Evolutionary conservation across 2,797 vertebrate genomes (phyloP).

Genomic region (Epinephelus awoara): DNA sequence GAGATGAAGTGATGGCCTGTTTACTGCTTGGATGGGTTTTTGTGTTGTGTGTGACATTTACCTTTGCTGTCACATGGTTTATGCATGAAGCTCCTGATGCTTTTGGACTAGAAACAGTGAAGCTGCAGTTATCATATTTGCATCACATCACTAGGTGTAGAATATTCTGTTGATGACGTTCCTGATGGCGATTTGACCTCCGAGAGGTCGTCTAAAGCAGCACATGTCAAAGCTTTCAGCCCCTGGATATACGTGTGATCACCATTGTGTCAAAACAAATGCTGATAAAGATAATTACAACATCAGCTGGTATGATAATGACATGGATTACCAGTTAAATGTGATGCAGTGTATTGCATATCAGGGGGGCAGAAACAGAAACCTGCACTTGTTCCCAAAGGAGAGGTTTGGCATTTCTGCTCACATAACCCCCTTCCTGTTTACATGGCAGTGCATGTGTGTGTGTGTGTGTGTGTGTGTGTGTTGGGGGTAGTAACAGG

Average conservation of each 20-base stretch:
- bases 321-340: conserved; percentile 27
- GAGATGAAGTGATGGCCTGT: conserved; percentile 65
- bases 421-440: conserved; percentile 65
- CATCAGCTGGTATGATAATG: background rate
- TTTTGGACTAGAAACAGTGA: conserved; percentile 18
- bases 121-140: conserved; percentile 8
- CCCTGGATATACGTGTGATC: no score
- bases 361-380: conserved; percentile 28
- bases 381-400: conserved; percentile 55
- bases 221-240: background rate
- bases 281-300: background rate
- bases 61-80: conserved; percentile 70
- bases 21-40: conserved; percentile 50
- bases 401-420: conserved; percentile 49
- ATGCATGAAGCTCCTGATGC: conserved; percentile 51
- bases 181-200: background rate
- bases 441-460: conserved; percentile 42
- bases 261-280: background rate
- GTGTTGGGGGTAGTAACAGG: conserved; percentile 71
- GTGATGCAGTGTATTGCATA: background rate
- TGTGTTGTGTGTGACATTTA: conserved; percentile 62
- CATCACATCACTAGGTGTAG: no score
- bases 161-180: background rate
- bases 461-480: conserved; percentile 24
- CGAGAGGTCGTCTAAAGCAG: background rate